Conservation (phyloP, 1,140 invertebrate species). For the Drosophila fuyamai region DNA sequence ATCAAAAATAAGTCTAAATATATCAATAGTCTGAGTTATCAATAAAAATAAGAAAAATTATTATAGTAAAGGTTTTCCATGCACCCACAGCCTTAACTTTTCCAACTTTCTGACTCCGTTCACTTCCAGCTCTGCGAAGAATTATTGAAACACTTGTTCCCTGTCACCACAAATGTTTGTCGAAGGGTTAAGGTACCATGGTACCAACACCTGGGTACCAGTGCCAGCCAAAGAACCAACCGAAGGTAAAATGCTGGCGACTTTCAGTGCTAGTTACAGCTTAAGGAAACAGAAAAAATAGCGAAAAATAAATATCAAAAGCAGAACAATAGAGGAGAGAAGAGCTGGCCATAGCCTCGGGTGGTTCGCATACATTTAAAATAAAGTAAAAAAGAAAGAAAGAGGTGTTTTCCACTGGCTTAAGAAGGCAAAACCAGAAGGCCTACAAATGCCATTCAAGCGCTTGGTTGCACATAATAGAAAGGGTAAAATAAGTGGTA, state of each 20-base stretch:
- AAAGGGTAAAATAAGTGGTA: neutral
- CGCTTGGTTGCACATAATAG: constrained; percentile 36
- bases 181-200: constrained; percentile 18
- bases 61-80: neutral
- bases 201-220: constrained; percentile 36
- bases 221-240: constrained; percentile 19
- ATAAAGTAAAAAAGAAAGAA: constrained; percentile 1
- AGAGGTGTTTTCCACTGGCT: neutral
- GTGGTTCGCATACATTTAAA: constrained; percentile 24
- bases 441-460: constrained; percentile 73
- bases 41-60: too few relatives aligned
- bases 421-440: constrained; percentile 19
- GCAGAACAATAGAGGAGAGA: constrained; percentile 26
- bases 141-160: constrained; percentile 38
- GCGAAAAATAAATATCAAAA: constrained; percentile 27
- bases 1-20: too few relatives aligned
- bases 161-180: constrained; percentile 33
- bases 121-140: neutral
- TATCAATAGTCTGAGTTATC: too few relatives aligned
- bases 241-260: constrained; percentile 11
- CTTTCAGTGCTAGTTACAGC: constrained; percentile 17
- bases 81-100: neutral
- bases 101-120: constrained; percentile 5
- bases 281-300: neutral
- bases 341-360: constrained; percentile 23